Evolutionary conservation across 2,797 vertebrate species (phyloP).

Genomic region (Molothrus aeneus): DNA sequence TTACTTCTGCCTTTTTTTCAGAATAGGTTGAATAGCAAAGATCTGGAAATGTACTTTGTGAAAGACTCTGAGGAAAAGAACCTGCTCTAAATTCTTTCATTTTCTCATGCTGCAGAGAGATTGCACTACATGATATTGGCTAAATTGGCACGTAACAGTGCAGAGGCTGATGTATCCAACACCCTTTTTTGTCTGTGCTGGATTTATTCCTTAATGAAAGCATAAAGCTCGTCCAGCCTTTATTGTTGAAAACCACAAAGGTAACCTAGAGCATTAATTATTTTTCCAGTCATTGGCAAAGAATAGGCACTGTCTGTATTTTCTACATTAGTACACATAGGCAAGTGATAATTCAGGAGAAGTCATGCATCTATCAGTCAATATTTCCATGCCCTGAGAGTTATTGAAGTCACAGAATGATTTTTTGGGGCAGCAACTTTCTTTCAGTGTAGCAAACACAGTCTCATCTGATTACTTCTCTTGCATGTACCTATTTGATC

Average conservation of each 20-base stretch:
- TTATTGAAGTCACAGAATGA: neutral
- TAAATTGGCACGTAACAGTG: slow-evolving; percentile 19
- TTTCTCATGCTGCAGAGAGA: neutral
- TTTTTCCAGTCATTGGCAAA: slow-evolving; percentile 7
- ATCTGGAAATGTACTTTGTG: neutral
- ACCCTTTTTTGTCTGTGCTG: neutral
- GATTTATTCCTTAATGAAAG: slow-evolving; percentile 1
- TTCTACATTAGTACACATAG: neutral
- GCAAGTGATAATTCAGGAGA: neutral
- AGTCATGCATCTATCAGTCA: neutral
- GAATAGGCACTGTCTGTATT: neutral
- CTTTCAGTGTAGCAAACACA: neutral
- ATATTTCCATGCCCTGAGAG: slow-evolving; percentile 26
- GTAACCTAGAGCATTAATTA: neutral
- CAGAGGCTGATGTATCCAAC: neutral
- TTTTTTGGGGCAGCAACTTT: neutral
- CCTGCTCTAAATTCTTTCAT: neutral
- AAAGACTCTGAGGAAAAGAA: neutral
- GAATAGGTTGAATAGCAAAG: neutral
- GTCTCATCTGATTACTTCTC: neutral
- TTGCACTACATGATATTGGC: neutral
- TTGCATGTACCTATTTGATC: neutral
- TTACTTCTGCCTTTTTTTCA: neutral
- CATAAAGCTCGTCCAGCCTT: neutral
- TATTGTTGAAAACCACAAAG: neutral